Evolutionary conservation across 1,140 invertebrate genomes (phyloP), one percentile per base, ranked within the genome.

Genomic region (Adoxophyes honmai): DNA sequence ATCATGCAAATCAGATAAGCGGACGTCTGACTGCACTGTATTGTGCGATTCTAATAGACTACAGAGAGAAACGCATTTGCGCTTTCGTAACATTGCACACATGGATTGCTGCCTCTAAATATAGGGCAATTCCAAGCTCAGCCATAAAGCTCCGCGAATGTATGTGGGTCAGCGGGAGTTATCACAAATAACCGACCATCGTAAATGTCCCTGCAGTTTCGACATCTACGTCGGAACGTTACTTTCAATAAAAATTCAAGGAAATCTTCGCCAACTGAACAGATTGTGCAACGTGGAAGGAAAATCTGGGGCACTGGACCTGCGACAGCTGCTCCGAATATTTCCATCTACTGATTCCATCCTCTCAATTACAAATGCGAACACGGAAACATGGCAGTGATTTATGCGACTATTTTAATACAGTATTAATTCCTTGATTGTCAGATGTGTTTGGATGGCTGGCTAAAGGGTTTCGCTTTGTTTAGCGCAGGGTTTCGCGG

Each of bases 191-290:
- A 70, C 62, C 16, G 33, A 56, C 66, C 64, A 76, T 78, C 73
- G 75, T 78, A 71, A 70, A 76, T 82, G 73, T 78, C 75, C 64
- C 71, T 74, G 60, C 62, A 66, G 71, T 78, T 78, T 73, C 77
- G 71, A 75, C 70, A 75, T 61, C 54, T 62, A 48, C 7, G 42
- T 48, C 28, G 14, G 42, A 28, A 13, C 4, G 42, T n/a, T 48
- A 48, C 18, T 18, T 28, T 48, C 21, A 33, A 48, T 48, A 48
- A 48, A 44, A 33, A 9, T 48, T 48, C 42, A 18, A 48, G 16
- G 42, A 48, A 48, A 48, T 48, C 18, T 48, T 48, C 16, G 42
- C 42, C 18, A 48, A 48, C 42, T 28, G 21, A n/a, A 44, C 13
- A 14, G 35, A 62, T 62, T 57, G 55, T 52, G 60, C 44, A 62